phyloP scores from a whole-genome alignment of 2,113 vertebrate species.

The Triplophysa tibetana region DNA sequence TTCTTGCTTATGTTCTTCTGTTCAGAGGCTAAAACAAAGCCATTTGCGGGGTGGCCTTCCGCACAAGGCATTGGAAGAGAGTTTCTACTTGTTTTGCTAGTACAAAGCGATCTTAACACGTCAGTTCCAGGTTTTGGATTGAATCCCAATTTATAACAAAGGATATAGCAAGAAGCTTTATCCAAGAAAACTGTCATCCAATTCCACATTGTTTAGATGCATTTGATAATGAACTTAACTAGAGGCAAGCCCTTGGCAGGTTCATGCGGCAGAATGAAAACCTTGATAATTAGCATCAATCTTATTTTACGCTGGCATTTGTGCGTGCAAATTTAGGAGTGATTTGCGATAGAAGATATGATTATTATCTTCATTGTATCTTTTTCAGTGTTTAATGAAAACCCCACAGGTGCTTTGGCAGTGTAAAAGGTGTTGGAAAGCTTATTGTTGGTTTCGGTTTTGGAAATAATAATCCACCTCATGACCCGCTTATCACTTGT shows the following conservation, averaged over 20 bases:
- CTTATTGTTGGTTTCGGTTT: neutral
- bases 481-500: neutral
- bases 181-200: constrained; percentile 9
- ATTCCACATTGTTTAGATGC: neutral
- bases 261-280: constrained; percentile 11
- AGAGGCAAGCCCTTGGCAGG: constrained; percentile 10
- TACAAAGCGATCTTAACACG: constrained; percentile 34
- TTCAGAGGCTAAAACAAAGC: constrained; percentile 47
- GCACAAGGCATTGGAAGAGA: constrained; percentile 48
- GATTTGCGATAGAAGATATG: constrained; percentile 7
- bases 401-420: neutral
- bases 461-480: constrained; percentile 19
- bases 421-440: neutral
- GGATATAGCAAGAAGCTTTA: neutral
- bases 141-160: constrained; percentile 43
- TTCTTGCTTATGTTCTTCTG: constrained; percentile 32
- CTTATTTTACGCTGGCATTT: constrained; percentile 6
- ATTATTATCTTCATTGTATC: constrained; percentile 12
- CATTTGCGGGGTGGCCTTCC: constrained; percentile 27
- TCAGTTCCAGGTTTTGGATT: constrained; percentile 14
- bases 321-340: neutral
- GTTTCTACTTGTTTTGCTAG: constrained; percentile 18
- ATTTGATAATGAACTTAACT: constrained; percentile 30
- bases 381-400: constrained; percentile 7
- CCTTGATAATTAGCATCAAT: constrained; percentile 11